Percentiles rank a stretch among this genome's conserved stretches.
Evolutionary conservation across 2,888 invertebrate species (phyloP).

Genomic region (Drosophila leonis): DNA sequence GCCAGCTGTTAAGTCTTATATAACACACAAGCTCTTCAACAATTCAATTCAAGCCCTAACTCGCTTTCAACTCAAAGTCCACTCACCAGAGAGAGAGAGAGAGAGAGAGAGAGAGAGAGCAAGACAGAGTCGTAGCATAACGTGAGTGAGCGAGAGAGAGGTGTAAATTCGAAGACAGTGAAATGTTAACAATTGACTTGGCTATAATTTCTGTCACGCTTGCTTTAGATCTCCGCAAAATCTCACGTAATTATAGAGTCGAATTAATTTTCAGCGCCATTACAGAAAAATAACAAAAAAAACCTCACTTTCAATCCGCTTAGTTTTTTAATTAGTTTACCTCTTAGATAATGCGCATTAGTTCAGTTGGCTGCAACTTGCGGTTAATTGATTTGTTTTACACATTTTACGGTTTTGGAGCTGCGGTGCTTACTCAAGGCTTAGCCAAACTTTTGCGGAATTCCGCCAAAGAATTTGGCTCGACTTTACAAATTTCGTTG

Average conservation of each 20-base stretch:
- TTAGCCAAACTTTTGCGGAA: conserved; percentile 20
- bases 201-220: conserved; percentile 32
- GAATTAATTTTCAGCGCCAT: conserved; percentile 23
- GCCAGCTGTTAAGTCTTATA: conserved; percentile 66
- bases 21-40: conserved; percentile 50
- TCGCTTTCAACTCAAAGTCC: conserved; percentile 23
- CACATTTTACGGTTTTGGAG: conserved; percentile 25
- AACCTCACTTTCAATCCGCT: conserved; percentile 26
- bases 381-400: conserved; percentile 20
- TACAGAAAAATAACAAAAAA: neutral
- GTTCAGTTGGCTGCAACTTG: conserved; percentile 19
- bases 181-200: conserved; percentile 66
- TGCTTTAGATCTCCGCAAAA: conserved; percentile 39
- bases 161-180: conserved; percentile 45
- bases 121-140: neutral
- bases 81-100: neutral
- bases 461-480: conserved; percentile 34
- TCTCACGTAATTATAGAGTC: conserved; percentile 27
- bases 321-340: conserved; percentile 38
- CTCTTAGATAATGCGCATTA: conserved; percentile 47
- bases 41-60: conserved; percentile 31
- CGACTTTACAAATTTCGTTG: conserved; percentile 14
- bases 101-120: neutral
- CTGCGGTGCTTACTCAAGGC: neutral
- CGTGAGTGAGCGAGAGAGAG: neutral